Evolutionary conservation across 2,888 invertebrate species (phyloP), one percentile per base, ranked within the genome.

Genomic region (Chrysodeixis includens): DNA sequence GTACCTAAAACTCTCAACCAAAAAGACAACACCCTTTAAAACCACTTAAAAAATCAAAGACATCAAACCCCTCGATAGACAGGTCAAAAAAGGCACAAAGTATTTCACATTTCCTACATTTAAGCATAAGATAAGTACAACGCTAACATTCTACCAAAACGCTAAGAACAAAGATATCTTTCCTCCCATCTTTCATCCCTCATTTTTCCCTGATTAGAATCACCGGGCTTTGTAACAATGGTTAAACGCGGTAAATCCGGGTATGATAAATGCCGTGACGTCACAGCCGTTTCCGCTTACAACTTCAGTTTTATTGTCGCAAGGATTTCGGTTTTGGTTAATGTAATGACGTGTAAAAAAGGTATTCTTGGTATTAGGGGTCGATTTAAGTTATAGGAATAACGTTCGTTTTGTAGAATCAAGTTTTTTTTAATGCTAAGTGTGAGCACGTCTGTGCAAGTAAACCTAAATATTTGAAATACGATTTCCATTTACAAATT

Each of bases 191-290:
- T 76, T 66, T 61, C 69, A 69, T 72, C 63, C 62, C 65, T 75
- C 76, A 75, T 78, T 78, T 73, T 73, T 67, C 49, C 57, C 68
- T 75, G 73, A 78, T 75, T 70, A 73, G 62, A 68, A 72, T 78
- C 78, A 35, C n/a, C 59, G 58, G 62, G 62, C 66, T 74, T 75
- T 78, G 68, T 73, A 30, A 74, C 64, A 70, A 62, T 14, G 53
- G 56, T 62, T 65, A 60, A 53, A 63, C 44, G 44, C 62, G 62
- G 63, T 62, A 69, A 78, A 69, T 73, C 60, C 70, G 59, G 49
- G 56, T 70, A 70, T 76, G 66, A 70, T 66, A 76, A 78, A 76
- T 75, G 66, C 67, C 74, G 61, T 61, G 63, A 62, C 55, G 75
- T 70, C 73, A 60, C 30, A 18, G 30, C 56, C 44, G 58, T 56